Base-by-base conservation (phyloP, 1,140 invertebrate genomes). In the Ostrea denselamellosa region DNA sequence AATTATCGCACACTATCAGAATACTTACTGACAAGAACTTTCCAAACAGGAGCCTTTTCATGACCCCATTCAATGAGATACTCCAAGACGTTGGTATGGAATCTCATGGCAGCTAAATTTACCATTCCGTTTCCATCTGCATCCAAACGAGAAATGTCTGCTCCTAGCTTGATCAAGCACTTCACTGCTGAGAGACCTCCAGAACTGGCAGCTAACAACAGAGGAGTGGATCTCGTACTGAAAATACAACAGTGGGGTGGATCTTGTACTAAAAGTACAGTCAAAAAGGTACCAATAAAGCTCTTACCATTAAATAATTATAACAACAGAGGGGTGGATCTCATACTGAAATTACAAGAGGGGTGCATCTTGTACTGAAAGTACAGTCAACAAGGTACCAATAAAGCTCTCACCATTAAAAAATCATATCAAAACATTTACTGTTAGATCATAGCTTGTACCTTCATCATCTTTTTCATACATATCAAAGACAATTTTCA, bases 51-150 rank as follows among this genome's bases (percentile, higher is more conserved):
- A 5, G 94, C 91, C 44, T 93, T 91, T 0, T 91, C 87, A 88
- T 93, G 91, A 56, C 94, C 90, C 89, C 92, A 92, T 52, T 93
- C 90, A 9, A 95, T 95, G 52, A 95, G 93, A 90, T 93, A 94
- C 85, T 95, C 93, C 51, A 95, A 89, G 4, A 95, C 89, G 87
- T 94, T 94, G 44, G 95, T 95, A 65, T 95, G 94, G 85, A 94
- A 93, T 44, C 93, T 89, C 52, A 94, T 85, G 5, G 94, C 93
- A 10, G 94, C 93, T 44, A 95, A 89, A 62, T 93, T 93, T 14
- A 95, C 93, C 62, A 95, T 91, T 44, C 93, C 93, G 85, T 95
- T 93, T 0, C 92, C 92, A 19, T 93, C 90, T 2, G 53, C 86
- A 85, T 95, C 93, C 9, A 86, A 53, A 19, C 88, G 88, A 10